Evolutionary conservation across 2,113 vertebrate genomes (phyloP), one percentile per base, ranked within the genome.

Genomic region (Syngnathus scovelli): DNA sequence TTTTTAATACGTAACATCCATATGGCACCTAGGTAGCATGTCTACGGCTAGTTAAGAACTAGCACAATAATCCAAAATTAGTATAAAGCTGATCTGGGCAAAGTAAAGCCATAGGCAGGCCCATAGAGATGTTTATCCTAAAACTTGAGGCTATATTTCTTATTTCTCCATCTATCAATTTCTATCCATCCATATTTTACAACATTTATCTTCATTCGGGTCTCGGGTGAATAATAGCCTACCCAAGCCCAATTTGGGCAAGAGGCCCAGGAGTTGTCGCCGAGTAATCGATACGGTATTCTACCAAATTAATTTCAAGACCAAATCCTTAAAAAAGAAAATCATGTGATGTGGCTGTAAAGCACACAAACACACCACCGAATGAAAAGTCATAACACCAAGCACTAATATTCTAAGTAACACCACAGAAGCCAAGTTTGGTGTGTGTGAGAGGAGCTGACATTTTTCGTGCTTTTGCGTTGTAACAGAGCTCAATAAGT

Each of bases 241-340:
- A n/a, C 6, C 48, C 48, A 6, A 51, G 49, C 49, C 10, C 19
- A 52, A 19, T 52, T 55, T 55, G 5, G 2, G 23, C 23, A 55
- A 33, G 11, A 33, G 2, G 12, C 54, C 23, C 54, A 23, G 11
- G 5, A 56, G 23, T 56, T 11, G 13, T 56, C 27, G 13, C 23
- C 5, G 8, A n/a, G 23, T 23, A 56, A 33, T 15, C 54, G 5
- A 10, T 15, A 33, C 54, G 5, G 15, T 15, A 13, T 15, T 6
- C 15, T 12, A 15, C 5, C 6, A 55, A 55, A 61, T 43, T 15
- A 69, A 61, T n/a, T 12, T 59, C 12, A 55, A 33, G 61, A 37
- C 55, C 18, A 55, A 56, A 37, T 75, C 38, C 68, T 72, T 73
- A 71, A 51, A 19, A 64, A 3, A 52, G 59, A 5, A 64, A 65